Evolutionary conservation across 1,140 invertebrate species (phyloP), one percentile per base, ranked within the genome.

Genomic region (Drosophila carrolli): DNA sequence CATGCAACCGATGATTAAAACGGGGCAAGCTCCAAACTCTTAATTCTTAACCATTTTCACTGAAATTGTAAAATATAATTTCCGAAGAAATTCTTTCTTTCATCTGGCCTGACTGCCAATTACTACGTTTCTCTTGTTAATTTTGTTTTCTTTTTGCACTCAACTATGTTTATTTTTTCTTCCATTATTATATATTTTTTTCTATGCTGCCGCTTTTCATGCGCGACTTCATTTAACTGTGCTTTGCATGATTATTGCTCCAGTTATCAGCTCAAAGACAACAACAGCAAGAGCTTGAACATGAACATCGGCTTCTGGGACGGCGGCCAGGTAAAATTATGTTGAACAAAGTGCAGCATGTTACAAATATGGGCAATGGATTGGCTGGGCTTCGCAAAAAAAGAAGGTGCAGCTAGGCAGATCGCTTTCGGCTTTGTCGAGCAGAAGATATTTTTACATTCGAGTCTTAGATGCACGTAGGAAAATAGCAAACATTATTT

Each of bases 1-100:
- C 82, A 88, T 86, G 82, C 82, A 86, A 81, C 83, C 82, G 37
- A 75, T 86, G 82, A 86, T 86, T 86, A 86, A 86, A 86, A 83
- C 79, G 81, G 68, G 51, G 62, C 77, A 72, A 67, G 73, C 67
- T 56, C 72, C 71, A 78, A 88, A 86, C 70, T 72, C 68, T 78
- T 83, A 83, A 88, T 86, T 86, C 82, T 88, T 51, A 66, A 79
- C 70, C 71, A 85, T 86, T 86, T 86, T 78, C 75, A 88, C 75
- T 76, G 75, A 70, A 82, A 82, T 88, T 86, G 82, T 72, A 48
- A 86, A 88, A 86, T 72, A 79, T 79, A 82, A 86, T 86, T 86
- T 88, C 48, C 51, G 57, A 63, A 65, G 79, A 86, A 83, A 86
- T 88, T 88, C 71, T 82, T 77, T 75, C 70, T 63, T 57, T 58